Percentiles rank a stretch among this genome's conserved stretches.
These are phyloP conservation scores for Helicoverpa armigera DNA, from an alignment of 1,140 invertebrate species.

Conservation along the genomic window DNA sequence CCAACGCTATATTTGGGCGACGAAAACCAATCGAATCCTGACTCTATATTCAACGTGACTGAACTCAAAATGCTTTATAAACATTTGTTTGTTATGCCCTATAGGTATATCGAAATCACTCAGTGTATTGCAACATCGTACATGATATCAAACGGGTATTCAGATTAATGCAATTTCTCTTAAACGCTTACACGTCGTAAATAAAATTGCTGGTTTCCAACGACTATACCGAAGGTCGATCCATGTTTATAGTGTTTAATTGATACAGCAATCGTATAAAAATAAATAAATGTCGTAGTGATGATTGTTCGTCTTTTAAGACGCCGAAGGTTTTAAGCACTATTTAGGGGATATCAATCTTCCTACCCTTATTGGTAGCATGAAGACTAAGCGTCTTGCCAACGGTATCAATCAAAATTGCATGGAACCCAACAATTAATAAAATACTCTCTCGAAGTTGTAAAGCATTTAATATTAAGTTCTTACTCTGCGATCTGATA, in stretches of 20 bases:
- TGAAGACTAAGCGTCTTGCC: not conserved
- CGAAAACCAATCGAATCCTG: conserved; percentile 63
- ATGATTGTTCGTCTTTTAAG: conserved; percentile 61
- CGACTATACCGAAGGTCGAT: conserved; percentile 69
- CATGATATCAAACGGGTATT: conserved; percentile 85
- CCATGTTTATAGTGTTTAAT: conserved; percentile 73
- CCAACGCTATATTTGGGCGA: conserved; percentile 60
- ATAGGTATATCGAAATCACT: conserved; percentile 59
- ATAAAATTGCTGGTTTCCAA: conserved; percentile 84
- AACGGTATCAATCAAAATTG: conserved; percentile 21
- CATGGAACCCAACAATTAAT: not conserved
- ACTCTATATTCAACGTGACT: conserved; percentile 62
- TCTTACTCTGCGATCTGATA: conserved; percentile 19
- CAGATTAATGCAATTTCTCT: conserved; percentile 86
- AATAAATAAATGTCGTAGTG: conserved; percentile 56
- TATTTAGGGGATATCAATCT: not conserved
- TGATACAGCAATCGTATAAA: conserved; percentile 69
- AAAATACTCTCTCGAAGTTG: not conserved
- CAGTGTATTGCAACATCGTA: conserved; percentile 84
- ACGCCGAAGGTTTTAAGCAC: conserved; percentile 36
- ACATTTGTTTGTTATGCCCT: conserved; percentile 57
- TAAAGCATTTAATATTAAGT: conserved; percentile 14
- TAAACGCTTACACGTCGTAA: conserved; percentile 86
- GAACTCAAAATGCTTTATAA: conserved; percentile 61
- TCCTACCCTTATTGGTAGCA: not conserved